These are phyloP conservation scores for Siniperca chuatsi DNA, from an alignment of 2,113 vertebrate genomes.

Conservation along the genomic window DNA sequence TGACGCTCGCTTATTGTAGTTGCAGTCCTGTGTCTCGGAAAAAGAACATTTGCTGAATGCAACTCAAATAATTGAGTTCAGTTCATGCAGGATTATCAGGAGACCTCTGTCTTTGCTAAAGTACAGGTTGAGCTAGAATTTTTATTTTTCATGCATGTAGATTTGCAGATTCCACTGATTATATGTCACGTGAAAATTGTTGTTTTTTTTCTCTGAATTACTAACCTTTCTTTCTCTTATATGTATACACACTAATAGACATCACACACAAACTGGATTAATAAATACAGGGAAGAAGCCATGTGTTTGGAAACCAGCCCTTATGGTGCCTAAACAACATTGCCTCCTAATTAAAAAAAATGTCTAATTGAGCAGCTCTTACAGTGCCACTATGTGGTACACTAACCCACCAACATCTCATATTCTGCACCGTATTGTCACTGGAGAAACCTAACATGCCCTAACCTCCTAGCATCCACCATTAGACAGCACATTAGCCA, in stretches of 20 bases:
- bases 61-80: background rate
- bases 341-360: constrained; percentile 23
- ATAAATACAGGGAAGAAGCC: background rate
- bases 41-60: background rate
- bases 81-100: background rate
- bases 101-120: background rate
- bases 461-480: background rate
- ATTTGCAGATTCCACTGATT: background rate
- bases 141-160: background rate
- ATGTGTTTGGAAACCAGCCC: constrained; percentile 3
- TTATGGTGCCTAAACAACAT: constrained; percentile 4
- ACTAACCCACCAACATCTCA: background rate
- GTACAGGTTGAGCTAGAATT: background rate
- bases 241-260: background rate
- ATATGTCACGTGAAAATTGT: background rate
- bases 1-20: background rate
- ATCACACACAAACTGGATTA: background rate
- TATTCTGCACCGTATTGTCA: background rate
- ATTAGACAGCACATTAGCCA: constrained; percentile 42
- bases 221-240: background rate
- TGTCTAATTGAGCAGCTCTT: background rate
- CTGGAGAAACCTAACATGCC: background rate
- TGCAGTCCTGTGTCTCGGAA: background rate
- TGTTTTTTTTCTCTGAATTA: background rate
- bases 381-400: background rate